These are phyloP conservation scores for Formica aserva DNA, from an alignment of 2,888 invertebrate species.

Conservation along the genomic window DNA sequence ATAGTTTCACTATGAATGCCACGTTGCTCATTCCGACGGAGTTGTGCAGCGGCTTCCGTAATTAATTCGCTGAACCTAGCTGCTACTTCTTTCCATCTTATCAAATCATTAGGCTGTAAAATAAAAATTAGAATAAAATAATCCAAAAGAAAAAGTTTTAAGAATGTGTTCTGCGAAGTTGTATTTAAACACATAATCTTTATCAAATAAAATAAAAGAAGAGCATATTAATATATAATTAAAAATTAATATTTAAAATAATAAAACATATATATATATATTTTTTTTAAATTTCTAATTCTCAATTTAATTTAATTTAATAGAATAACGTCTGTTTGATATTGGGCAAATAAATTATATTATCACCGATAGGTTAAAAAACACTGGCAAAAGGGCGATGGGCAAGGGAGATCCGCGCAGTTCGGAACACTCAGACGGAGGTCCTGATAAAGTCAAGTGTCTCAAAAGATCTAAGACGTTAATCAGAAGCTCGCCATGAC, in stretches of 20 bases:
- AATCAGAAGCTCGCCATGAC: slow-evolving; percentile 84
- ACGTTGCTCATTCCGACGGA: slow-evolving; percentile 66
- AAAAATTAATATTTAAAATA: not conserved
- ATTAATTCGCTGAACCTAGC: slow-evolving; percentile 80
- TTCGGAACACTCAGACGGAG: slow-evolving; percentile 86
- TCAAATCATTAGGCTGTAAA: slow-evolving; percentile 75
- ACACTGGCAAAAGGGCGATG: slow-evolving; percentile 86
- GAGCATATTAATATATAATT: not conserved
- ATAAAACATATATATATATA: not conserved
- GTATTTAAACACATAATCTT: not conserved
- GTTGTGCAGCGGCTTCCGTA: slow-evolving; percentile 77
- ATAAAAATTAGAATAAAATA: not conserved
- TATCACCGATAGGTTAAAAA: slow-evolving; percentile 86
- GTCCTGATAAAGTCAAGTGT: slow-evolving; percentile 85
- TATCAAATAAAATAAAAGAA: not conserved
- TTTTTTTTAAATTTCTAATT: not conserved
- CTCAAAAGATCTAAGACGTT: slow-evolving; percentile 85
- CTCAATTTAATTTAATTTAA: not conserved
- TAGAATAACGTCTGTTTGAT: not conserved
- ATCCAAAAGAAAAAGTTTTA: not conserved
- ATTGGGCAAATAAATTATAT: not conserved
- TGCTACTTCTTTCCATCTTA: slow-evolving; percentile 80
- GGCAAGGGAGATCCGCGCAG: slow-evolving; percentile 86
- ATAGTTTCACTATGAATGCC: slow-evolving; percentile 44
- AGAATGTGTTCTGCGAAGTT: not conserved